Conservation (phyloP, 2,888 invertebrate species). For the Dyspetes luteomarginatus region DNA sequence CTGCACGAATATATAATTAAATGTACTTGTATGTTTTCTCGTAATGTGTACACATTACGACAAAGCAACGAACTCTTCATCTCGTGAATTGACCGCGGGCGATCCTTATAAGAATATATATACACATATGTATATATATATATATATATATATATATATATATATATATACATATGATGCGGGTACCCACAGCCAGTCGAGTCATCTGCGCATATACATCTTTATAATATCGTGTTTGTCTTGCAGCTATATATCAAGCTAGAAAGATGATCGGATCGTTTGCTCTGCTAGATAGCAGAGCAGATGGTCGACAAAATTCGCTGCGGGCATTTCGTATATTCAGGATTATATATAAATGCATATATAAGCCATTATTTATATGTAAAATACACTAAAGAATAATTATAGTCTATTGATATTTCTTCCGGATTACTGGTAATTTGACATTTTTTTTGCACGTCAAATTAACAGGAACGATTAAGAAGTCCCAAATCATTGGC, state of each 20-base stretch:
- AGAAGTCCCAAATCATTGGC: too few species aligned
- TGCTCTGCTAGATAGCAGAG: not conserved
- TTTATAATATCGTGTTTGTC: not conserved
- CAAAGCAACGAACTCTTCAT: slow-evolving; percentile 29
- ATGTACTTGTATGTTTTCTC: not conserved
- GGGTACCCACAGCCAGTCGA: slow-evolving; percentile 42
- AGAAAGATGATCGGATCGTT: slow-evolving; percentile 16
- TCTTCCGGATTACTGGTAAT: too few species aligned
- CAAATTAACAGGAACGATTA: too few species aligned
- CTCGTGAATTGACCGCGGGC: slow-evolving; percentile 30
- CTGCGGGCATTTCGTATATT: slow-evolving; percentile 22
- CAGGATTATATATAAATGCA: not conserved
- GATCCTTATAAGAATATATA: slow-evolving; percentile 16
- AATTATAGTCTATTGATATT: too few species aligned
- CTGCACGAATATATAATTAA: slow-evolving; percentile 21
- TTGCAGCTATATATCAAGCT: not conserved
- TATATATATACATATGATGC: slow-evolving; percentile 23
- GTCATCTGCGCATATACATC: not conserved
- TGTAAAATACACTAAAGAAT: too few species aligned
- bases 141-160: not conserved
- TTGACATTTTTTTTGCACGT: too few species aligned
- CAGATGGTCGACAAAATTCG: slow-evolving; percentile 32
- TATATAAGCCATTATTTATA: too few species aligned
- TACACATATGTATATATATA: slow-evolving; percentile 9
- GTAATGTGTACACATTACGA: not conserved